A percentile compares a stretch with the other conserved stretches of the same genome.
phyloP scores from a whole-genome alignment of 2,888 invertebrate genomes.

The Andrena haemorrhoa region DNA sequence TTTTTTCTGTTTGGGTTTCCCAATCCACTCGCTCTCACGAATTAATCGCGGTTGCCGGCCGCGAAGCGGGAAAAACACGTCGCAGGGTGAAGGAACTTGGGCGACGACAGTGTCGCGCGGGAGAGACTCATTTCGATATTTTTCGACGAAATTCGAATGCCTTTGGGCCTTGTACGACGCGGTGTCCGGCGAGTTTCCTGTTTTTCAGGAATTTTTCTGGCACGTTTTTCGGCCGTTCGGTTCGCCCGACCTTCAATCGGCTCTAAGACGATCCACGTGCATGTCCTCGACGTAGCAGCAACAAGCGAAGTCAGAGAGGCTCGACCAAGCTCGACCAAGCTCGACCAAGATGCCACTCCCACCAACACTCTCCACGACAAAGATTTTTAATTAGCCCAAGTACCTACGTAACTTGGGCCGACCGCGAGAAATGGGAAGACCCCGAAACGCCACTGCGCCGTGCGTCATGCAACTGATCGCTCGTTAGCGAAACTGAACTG shows the following conservation, averaged over 20 bases:
- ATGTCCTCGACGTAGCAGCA: background rate
- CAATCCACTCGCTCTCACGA: background rate
- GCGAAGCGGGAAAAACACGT: conserved; percentile 20
- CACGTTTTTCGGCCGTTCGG: background rate
- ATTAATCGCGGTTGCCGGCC: conserved; percentile 1
- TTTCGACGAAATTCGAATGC: conserved; percentile 2
- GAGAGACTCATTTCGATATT: background rate
- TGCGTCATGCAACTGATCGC: conserved; percentile 25
- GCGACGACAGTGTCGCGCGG: background rate
- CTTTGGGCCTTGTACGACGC: background rate
- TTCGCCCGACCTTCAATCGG: conserved; percentile 45
- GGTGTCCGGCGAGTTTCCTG: conserved; percentile 24
- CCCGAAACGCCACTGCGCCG: conserved; percentile 42
- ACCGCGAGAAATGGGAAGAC: background rate
- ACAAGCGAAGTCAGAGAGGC: conserved; percentile 19
- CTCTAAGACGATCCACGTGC: conserved; percentile 30
- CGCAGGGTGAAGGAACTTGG: conserved; percentile 16
- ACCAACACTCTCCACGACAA: conserved; percentile 3
- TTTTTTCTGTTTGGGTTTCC: conserved; percentile 5
- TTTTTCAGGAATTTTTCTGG: conserved; percentile 38
- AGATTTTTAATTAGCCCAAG: conserved; percentile 2
- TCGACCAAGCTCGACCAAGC: conserved; percentile 21
- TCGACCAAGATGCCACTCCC: conserved; percentile 34
- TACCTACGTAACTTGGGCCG: too few species aligned
- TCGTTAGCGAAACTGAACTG: background rate